Conservation (phyloP, 2,113 vertebrate genomes). For the Myodes glareolus region DNA sequence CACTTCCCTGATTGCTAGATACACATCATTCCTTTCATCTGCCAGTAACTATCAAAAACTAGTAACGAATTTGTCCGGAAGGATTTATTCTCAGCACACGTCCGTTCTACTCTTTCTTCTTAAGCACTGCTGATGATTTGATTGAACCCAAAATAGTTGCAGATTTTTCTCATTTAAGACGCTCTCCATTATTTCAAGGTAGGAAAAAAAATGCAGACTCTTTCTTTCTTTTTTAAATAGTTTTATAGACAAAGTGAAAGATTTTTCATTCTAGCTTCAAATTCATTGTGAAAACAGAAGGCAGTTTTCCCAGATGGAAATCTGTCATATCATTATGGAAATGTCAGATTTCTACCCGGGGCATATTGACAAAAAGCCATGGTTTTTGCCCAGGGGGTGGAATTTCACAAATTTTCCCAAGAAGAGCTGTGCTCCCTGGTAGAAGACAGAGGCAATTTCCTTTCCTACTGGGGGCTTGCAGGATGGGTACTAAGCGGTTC, state of each 20-base stretch:
- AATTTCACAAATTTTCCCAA: constrained; percentile 83
- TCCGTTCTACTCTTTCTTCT: constrained; percentile 58
- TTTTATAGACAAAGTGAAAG: constrained; percentile 84
- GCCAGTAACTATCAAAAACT: constrained; percentile 72
- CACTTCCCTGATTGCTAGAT: constrained; percentile 53
- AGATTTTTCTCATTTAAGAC: constrained; percentile 76
- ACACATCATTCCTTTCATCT: constrained; percentile 74
- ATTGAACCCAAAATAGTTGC: constrained; percentile 77
- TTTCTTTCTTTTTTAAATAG: constrained; percentile 75
- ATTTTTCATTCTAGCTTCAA: constrained; percentile 85
- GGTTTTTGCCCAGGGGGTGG: constrained; percentile 84
- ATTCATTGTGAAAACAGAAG: constrained; percentile 85
- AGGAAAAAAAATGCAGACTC: constrained; percentile 66
- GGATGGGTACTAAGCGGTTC: constrained; percentile 60
- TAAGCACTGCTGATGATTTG: constrained; percentile 75
- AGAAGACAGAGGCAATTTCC: constrained; percentile 75
- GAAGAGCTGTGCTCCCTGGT: constrained; percentile 70
- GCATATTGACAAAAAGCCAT: constrained; percentile 85
- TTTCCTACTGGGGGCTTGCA: constrained; percentile 61
- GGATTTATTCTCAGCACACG: constrained; percentile 67
- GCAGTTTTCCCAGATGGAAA: constrained; percentile 84
- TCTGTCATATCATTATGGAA: constrained; percentile 85
- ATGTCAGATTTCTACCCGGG: constrained; percentile 84
- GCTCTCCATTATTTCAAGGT: constrained; percentile 75
- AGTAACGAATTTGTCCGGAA: constrained; percentile 69